phyloP scores from a whole-genome alignment of 2,113 vertebrate genomes.

The Eubucco bourcierii region DNA sequence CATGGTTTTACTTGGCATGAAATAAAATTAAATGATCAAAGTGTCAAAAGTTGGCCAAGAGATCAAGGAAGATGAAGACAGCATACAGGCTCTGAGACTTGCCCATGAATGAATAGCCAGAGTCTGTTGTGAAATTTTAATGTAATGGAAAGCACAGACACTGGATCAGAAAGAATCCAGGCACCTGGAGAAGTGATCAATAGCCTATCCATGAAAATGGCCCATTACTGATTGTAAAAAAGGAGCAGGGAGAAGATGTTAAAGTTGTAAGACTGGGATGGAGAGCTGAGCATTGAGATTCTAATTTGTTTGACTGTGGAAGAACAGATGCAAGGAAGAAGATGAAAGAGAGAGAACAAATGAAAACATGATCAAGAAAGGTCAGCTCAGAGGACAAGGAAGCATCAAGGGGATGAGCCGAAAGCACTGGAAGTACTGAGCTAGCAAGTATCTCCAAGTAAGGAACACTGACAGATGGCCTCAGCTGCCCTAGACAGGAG shows the following conservation, averaged over 20 bases:
- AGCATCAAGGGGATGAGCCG: not conserved
- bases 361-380: not conserved
- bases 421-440: not conserved
- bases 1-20: not conserved
- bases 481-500: not conserved
- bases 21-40: constrained; percentile 31
- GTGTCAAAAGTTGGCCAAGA: constrained; percentile 7
- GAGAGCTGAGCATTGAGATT: not conserved
- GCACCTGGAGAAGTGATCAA: constrained; percentile 21
- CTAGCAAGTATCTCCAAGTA: not conserved
- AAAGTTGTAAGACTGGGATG: not conserved
- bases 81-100: not conserved
- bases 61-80: constrained; percentile 22
- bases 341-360: not conserved
- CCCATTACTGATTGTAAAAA: not conserved
- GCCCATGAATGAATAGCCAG: not conserved
- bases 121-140: not conserved
- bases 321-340: constrained; percentile 14
- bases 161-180: constrained; percentile 40
- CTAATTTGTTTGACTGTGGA: not conserved
- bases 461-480: not conserved
- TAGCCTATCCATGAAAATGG: constrained; percentile 17
- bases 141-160: constrained; percentile 5
- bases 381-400: not conserved
- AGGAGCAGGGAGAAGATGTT: not conserved